A percentile compares a stretch with the other conserved stretches of the same genome.
phyloP scores from a whole-genome alignment of 2,888 invertebrate species.

The Zaprionus lineosus region DNA sequence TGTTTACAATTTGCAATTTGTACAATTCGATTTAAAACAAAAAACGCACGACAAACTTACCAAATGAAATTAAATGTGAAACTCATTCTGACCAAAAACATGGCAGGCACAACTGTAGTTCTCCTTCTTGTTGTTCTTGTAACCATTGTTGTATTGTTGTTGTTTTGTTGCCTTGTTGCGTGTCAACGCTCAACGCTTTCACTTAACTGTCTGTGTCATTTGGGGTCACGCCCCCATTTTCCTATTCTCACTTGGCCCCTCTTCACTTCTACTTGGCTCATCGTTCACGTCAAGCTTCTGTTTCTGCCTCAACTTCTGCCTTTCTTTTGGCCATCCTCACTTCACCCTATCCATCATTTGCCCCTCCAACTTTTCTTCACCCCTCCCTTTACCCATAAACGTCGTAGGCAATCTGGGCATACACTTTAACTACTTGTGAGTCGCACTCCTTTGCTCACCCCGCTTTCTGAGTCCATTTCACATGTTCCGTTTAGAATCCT shows the following conservation, averaged over 20 bases:
- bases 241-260: constrained; percentile 15
- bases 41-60: constrained; percentile 59
- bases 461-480: too few species aligned
- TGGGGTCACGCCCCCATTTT: constrained; percentile 73
- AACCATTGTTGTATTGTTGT: constrained; percentile 18
- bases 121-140: constrained; percentile 22
- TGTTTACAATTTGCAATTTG: constrained; percentile 79
- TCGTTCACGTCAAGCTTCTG: constrained; percentile 7
- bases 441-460: too few species aligned
- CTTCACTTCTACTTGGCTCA: constrained; percentile 48
- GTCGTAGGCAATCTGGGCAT: too few species aligned
- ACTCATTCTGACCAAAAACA: constrained; percentile 35
- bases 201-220: constrained; percentile 74
- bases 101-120: constrained; percentile 47
- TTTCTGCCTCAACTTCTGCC: not conserved
- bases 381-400: too few species aligned
- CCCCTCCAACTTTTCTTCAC: too few species aligned
- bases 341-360: too few species aligned
- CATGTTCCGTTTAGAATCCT: too few species aligned
- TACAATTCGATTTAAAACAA: constrained; percentile 73
- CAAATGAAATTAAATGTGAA: constrained; percentile 73
- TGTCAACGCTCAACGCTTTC: constrained; percentile 74
- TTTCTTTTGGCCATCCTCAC: too few species aligned
- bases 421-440: too few species aligned
- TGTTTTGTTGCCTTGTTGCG: constrained; percentile 56